Conservation (phyloP, 2,888 invertebrate genomes). For the Galeruca laticollis region DNA sequence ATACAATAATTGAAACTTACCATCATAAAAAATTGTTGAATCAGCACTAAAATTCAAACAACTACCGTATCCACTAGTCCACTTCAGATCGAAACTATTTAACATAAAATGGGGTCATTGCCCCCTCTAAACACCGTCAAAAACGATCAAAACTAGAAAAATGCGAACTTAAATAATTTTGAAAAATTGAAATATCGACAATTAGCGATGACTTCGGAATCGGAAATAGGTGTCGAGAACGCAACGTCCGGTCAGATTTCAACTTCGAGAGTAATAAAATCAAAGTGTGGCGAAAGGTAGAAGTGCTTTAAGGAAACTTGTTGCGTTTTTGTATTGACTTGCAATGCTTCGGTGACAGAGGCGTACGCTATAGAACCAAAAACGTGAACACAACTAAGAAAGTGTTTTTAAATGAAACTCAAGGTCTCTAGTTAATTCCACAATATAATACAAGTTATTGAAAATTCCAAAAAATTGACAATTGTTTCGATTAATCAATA, state of each 20-base stretch:
- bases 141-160: constrained; percentile 25
- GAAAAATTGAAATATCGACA: not conserved
- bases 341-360: constrained; percentile 21
- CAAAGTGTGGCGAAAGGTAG: constrained; percentile 45
- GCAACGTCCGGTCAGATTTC: constrained; percentile 39
- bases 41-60: not conserved
- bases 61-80: not conserved
- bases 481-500: no score
- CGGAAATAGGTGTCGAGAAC: not conserved
- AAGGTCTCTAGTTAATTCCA: no score
- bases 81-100: constrained; percentile 36
- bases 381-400: no score
- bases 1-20: constrained; percentile 25
- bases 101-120: constrained; percentile 46
- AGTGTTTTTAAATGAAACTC: no score
- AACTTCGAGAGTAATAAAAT: constrained; percentile 38
- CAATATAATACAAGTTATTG: no score
- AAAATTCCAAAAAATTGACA: no score
- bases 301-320: constrained; percentile 55
- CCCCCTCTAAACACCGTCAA: constrained; percentile 34
- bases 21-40: constrained; percentile 11
- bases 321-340: constrained; percentile 62
- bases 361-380: constrained; percentile 3
- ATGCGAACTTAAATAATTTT: not conserved
- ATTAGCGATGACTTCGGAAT: not conserved